phyloP scores from a whole-genome alignment of 2,113 vertebrate species.

The Cranoglanis bouderius region DNA sequence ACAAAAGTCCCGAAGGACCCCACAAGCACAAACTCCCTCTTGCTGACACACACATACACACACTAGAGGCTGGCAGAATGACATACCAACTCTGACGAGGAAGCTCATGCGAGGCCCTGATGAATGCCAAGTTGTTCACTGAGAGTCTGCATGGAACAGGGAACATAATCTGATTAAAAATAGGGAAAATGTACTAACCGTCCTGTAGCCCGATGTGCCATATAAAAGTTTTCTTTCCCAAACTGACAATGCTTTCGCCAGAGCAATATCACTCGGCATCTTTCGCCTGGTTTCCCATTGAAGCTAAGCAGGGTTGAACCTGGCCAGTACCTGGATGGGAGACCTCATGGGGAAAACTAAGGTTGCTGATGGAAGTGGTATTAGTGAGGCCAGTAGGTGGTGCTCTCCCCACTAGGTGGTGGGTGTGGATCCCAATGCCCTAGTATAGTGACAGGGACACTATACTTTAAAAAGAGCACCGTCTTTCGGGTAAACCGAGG shows the following conservation, averaged over 20 bases:
- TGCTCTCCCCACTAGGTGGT: too few species aligned
- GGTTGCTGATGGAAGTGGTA: too few species aligned
- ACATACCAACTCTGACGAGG: constrained; percentile 19
- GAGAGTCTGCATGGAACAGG: background rate
- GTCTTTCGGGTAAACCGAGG: too few species aligned
- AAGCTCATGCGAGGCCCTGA: constrained; percentile 8
- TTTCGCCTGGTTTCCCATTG: too few species aligned
- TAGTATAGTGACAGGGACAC: too few species aligned
- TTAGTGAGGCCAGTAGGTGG: too few species aligned
- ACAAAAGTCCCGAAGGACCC: constrained; percentile 49
- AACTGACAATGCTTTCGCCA: background rate
- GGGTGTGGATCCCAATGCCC: too few species aligned
- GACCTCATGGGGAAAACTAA: too few species aligned
- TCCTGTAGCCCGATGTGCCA: background rate
- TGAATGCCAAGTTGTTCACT: constrained; percentile 27
- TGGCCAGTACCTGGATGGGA: too few species aligned
- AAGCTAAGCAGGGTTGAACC: too few species aligned
- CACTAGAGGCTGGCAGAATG: constrained; percentile 11
- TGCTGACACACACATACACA: constrained; percentile 13
- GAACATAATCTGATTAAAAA: constrained; percentile 1
- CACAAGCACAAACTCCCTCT: constrained; percentile 45
- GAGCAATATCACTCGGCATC: too few species aligned
- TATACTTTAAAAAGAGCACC: too few species aligned
- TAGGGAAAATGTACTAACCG: background rate
- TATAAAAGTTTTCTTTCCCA: background rate